Base-by-base conservation (phyloP, 2,888 invertebrate species). In the Macropis europaea region DNA sequence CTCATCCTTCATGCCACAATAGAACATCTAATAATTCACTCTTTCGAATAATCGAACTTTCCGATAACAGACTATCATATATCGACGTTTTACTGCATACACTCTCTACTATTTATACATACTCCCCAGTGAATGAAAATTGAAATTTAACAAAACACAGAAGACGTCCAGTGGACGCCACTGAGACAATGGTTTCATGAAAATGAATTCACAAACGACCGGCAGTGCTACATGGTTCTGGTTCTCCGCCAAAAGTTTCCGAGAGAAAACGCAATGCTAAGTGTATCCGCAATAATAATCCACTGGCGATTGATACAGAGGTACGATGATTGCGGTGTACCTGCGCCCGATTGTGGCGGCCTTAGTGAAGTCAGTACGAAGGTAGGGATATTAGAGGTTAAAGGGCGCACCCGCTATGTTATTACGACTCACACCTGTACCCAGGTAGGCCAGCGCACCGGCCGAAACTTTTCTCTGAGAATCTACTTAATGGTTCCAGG, bases 341-440 rank as follows among this genome's bases (percentile, higher is more conserved):
- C 76, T 53, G 76, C 63, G 78, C 73, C 79, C 84, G 82, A 87
- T 88, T 84, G 84, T 84, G 83, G 82, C 88, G 87, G 88, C 83
- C 73, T 84, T 79, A 87, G 82, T 87, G 85, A 87, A 86, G 86
- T 87, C 84, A 68, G 83, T 66, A 73, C 68, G 74, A 70, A 75
- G 79, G 72, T 68, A 77, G 82, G 78, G 83, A 83, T 82, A 82
- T 77, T 67, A 60, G 77, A 77, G 88, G 88, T 89, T 82, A 83
- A 75, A 87, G 88, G 87, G 83, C 87, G 84, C 80, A 73, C 66
- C 86, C 70, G 83, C 88, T 81, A 81, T 89, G 84, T 89, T 86
- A 89, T 89, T 89, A 89, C 87, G 83, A 82, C 86, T 87, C 87
- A 87, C 88, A 89, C 89, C 88, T 88, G 89, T 86, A 86, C 76